phyloP scores from a whole-genome alignment of 2,797 vertebrate genomes.

The Vireo griseus region DNA sequence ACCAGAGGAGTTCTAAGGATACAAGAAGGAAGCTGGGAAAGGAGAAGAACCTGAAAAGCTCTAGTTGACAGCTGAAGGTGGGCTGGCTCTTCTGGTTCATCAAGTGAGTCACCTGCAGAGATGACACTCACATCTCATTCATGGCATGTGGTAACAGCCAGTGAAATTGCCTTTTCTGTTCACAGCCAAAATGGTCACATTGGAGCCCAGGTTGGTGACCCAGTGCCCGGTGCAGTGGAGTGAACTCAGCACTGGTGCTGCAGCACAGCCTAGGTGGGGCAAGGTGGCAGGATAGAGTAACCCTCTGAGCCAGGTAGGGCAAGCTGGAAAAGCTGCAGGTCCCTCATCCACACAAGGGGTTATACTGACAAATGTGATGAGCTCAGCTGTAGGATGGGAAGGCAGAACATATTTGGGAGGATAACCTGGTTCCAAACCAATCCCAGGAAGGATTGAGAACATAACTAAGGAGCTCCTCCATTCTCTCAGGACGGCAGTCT shows the following conservation, averaged over 20 bases:
- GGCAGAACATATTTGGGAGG: accelerated
- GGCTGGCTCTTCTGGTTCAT: background rate
- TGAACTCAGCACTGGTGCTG: accelerated
- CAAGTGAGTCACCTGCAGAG: accelerated
- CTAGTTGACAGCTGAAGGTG: background rate
- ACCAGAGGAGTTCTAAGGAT: background rate
- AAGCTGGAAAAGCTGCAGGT: background rate
- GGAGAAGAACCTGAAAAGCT: background rate
- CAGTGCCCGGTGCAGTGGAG: accelerated
- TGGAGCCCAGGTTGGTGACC: background rate
- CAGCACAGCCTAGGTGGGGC: no score
- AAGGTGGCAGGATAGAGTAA: background rate
- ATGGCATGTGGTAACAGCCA: accelerated
- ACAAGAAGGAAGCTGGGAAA: background rate
- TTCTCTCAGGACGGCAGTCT: background rate
- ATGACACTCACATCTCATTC: accelerated
- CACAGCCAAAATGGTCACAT: background rate
- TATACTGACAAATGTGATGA: no score
- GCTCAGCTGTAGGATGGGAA: accelerated
- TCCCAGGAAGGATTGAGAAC: background rate
- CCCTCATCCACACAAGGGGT: background rate
- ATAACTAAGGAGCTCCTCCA: background rate
- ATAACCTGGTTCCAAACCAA: background rate
- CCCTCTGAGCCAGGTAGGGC: accelerated
- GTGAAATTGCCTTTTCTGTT: background rate